These are phyloP conservation scores for Anoplolepis gracilipes DNA, from an alignment of 1,140 invertebrate species.

Conservation along the genomic window DNA sequence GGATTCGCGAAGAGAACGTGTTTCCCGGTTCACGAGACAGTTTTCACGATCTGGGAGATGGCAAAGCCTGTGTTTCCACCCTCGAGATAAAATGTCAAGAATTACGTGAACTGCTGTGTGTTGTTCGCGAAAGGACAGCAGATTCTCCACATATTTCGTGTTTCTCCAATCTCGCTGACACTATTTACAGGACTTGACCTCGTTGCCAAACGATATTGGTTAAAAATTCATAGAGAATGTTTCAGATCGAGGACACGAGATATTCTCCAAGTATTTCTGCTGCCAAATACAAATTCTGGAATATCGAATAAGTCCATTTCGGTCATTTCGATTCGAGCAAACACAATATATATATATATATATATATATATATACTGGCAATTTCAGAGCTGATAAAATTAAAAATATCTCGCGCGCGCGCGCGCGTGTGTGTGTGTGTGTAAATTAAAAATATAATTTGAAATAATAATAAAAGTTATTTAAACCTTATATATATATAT, in stretches of 20 bases:
- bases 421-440: too few relatives aligned
- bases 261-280: not conserved
- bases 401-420: not conserved
- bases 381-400: slow-evolving; percentile 12
- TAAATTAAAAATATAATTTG: not conserved
- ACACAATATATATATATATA: too few relatives aligned
- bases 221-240: not conserved
- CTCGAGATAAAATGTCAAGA: not conserved
- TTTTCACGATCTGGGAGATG: slow-evolving; percentile 69
- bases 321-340: not conserved
- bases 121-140: not conserved
- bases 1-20: slow-evolving; percentile 35
- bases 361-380: too few relatives aligned
- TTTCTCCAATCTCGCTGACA: not conserved
- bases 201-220: slow-evolving; percentile 28
- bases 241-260: not conserved
- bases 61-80: not conserved
- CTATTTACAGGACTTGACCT: slow-evolving; percentile 24
- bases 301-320: not conserved
- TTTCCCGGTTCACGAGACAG: slow-evolving; percentile 60
- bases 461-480: not conserved
- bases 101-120: slow-evolving; percentile 18
- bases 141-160: not conserved
- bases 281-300: slow-evolving; percentile 1
- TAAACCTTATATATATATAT: not conserved